Conservation (phyloP, 2,888 invertebrate species). For the Alloscopus bannaensis region DNA sequence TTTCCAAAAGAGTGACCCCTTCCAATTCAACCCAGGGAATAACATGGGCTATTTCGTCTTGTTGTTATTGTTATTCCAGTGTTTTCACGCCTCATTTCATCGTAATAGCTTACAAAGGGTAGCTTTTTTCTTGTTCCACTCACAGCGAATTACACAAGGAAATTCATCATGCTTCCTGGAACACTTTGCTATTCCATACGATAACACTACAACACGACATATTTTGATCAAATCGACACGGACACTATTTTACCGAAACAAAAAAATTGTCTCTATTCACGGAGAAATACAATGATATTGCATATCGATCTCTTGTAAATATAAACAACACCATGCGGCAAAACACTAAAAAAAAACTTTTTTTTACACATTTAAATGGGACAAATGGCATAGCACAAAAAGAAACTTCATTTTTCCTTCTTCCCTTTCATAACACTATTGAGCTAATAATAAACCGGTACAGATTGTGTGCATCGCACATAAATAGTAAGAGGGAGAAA, state of each 20-base stretch:
- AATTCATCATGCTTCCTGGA: no score
- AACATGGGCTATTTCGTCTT: slow-evolving; percentile 16
- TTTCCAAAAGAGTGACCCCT: slow-evolving; percentile 24
- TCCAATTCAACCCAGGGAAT: slow-evolving; percentile 41
- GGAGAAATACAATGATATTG: no score
- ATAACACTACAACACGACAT: no score
- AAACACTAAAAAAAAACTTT: neutral
- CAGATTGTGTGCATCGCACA: neutral
- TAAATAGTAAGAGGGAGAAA: no score
- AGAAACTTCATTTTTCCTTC: neutral
- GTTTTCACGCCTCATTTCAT: slow-evolving; percentile 55
- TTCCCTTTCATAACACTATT: slow-evolving; percentile 6
- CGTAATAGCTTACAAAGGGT: no score
- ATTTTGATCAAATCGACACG: no score
- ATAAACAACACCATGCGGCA: neutral
- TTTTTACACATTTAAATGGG: neutral
- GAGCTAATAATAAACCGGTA: slow-evolving; percentile 4
- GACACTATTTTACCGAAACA: no score
- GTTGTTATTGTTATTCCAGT: neutral
- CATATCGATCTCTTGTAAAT: slow-evolving; percentile 6
- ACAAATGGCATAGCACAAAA: neutral
- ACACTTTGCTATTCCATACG: no score
- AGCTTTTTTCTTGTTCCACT: no score
- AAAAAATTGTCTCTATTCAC: no score
- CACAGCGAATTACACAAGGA: no score